Base-by-base conservation (phyloP, 2,113 vertebrate genomes). In the Limanda limanda region DNA sequence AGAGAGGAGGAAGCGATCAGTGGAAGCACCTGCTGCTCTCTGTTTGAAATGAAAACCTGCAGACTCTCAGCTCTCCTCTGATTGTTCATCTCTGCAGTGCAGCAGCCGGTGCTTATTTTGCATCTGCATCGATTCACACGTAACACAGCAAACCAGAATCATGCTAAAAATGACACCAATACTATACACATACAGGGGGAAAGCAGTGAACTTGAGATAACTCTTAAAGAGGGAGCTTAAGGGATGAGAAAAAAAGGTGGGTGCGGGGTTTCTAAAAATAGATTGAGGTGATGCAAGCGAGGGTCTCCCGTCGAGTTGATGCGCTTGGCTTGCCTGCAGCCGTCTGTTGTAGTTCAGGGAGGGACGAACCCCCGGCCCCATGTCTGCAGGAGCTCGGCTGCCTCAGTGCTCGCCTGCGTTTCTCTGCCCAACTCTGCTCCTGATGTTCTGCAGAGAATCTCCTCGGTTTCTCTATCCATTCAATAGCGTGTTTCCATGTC, bases 201-300 rank as follows among this genome's bases (percentile, higher is more conserved):
- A 66, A 4, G 5, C 31, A 31, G 31, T 31, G 31, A 31, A 31
- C 31, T 31, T 81, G 61, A 68, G 47, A 66, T 64, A 63, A 45
- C 68, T 83, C 48, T 71, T 68, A 37, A 5, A 74, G 60, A 65
- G 71, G 72, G n/a, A 81, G 52, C 70, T 56, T 27, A 55, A 66
- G 66, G 82, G 55, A 61, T 13, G 58, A 68, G 54, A 20, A 58
- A 59, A 78, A 87, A 83, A 75, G 85, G 86, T 84, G 91, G 85
- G 82, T 87, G 88, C 81, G 78, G 83, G 64, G 58, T 12, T 85
- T 89, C 92, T 91, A 94, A 93, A 94, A 92, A 94, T 94, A 94
- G 93, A 83, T 13, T 3, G 45, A 81, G 64, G 84, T 92, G 94
- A 94, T 92, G 92, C 90, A 91, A 93, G 84, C 82, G 42, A 83